Conservation (phyloP, 2,797 vertebrate genomes). For the Phrynocephalus guinanensis region DNA sequence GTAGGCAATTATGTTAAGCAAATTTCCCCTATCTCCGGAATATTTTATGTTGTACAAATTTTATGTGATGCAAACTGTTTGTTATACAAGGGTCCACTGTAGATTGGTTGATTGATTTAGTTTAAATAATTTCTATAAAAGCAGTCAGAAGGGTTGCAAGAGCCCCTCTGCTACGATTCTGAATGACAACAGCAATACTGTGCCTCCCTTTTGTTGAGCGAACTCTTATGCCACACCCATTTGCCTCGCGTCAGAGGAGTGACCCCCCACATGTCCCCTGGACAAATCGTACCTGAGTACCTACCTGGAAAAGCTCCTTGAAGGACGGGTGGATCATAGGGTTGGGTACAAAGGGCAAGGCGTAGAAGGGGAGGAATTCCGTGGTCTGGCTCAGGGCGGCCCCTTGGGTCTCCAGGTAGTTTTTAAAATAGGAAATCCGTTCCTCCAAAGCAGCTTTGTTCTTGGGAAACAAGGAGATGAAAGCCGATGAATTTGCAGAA, state of each 20-base stretch:
- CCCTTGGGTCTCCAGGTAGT: conserved; percentile 92
- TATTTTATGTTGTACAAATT: too few relatives aligned
- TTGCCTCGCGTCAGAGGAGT: fast-evolving
- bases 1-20: too few relatives aligned
- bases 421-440: conserved; percentile 86
- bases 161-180: background rate
- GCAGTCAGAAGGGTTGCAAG: too few relatives aligned
- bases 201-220: background rate
- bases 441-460: conserved; percentile 86
- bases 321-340: conserved; percentile 91
- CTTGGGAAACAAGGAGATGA: conserved; percentile 71
- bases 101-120: too few relatives aligned
- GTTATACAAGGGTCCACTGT: too few relatives aligned
- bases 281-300: background rate
- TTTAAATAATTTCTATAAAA: too few relatives aligned
- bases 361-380: conserved; percentile 95
- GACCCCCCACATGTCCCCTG: background rate
- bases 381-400: conserved; percentile 90
- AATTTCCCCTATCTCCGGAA: too few relatives aligned
- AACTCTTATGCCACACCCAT: background rate
- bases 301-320: conserved; percentile 92
- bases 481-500: conserved; percentile 24
- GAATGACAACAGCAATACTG: conserved; percentile 4
- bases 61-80: too few relatives aligned
- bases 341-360: conserved; percentile 94